Evolutionary conservation across 2,797 vertebrate genomes (phyloP).

Genomic region (Acanthurus leucopareius): DNA sequence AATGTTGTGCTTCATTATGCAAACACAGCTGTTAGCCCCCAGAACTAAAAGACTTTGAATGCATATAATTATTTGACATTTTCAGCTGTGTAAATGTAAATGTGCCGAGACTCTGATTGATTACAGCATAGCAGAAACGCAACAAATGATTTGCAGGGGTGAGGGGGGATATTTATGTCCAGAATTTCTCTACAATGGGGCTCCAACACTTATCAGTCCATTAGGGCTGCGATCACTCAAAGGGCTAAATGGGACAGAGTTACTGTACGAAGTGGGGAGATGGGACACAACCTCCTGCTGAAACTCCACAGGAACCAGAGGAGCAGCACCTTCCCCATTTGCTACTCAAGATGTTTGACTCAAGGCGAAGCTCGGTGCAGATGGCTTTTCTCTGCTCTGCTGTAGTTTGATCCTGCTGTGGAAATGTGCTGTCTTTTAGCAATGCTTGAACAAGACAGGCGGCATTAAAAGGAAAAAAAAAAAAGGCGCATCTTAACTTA

Average conservation of each 20-base stretch:
- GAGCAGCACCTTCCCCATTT: constrained; percentile 67
- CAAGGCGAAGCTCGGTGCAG: constrained; percentile 59
- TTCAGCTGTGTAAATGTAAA: constrained; percentile 55
- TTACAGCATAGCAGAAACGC: constrained; percentile 51
- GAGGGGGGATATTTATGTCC: constrained; percentile 41
- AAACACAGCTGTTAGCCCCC: constrained; percentile 52
- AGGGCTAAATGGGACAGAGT: constrained; percentile 65
- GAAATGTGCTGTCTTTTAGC: constrained; percentile 55
- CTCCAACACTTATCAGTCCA: constrained; percentile 49
- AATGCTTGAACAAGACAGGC: constrained; percentile 50
- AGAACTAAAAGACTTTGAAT: constrained; percentile 53
- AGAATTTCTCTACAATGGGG: constrained; percentile 25
- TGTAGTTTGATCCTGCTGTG: constrained; percentile 66
- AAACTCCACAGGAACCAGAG: constrained; percentile 60
- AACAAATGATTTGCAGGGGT: constrained; percentile 46
- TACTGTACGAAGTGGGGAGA: constrained; percentile 41
- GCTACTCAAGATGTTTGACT: constrained; percentile 77
- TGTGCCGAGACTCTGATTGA: constrained; percentile 55
- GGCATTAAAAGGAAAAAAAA: constrained; percentile 13
- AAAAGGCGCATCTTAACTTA: constrained; percentile 28
- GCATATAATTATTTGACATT: constrained; percentile 64
- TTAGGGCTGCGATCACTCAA: constrained; percentile 63
- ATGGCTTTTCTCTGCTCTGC: constrained; percentile 66
- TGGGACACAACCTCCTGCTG: constrained; percentile 53
- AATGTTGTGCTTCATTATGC: constrained; percentile 69